Evolutionary conservation across 1,140 invertebrate species (phyloP), one percentile per base, ranked within the genome.

Genomic region (Spodoptera litura): DNA sequence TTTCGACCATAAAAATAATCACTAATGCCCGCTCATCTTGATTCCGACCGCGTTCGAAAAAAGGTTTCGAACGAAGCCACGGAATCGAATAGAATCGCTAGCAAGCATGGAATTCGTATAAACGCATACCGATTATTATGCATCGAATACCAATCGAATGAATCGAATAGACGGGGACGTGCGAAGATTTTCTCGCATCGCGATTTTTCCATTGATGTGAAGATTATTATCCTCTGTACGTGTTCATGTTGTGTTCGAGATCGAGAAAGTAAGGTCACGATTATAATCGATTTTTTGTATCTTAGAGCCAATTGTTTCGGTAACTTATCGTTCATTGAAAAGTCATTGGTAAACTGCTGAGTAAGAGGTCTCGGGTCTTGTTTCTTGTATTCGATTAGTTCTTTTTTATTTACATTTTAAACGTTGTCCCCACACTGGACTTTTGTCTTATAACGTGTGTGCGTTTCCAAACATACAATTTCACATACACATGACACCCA

Each of bases 71-170:
- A 80, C 80, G 79, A 78, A 56, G 79, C 79, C 74, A 78, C 79
- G 79, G 81, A 87, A 85, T 84, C 77, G 85, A 83, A 75, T 80
- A 76, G 81, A 84, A 80, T 79, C 58, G 79, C 62, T 51, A 77
- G 56, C 52, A 73, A 81, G 71, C 76, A 49, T 53, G 82, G 85
- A 87, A 91, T 86, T 88, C 85, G 83, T 88, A 89, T 91, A 88
- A 89, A 84, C 86, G 89, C 87, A 89, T 91, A 84, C 89, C 88
- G 84, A 88, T 89, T 89, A 88, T 87, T 90, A 88, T 91, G 87
- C 88, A 88, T 87, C 85, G 83, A 86, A 87, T 86, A 66, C 85
- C 81, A 52, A 82, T 83, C 78, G 80, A 82, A 85, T 86, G 84
- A 81, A 78, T 83, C 73, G 81, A 58, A 78, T 73, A 74, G 81